Percentiles rank a stretch among this genome's conserved stretches.
These are phyloP conservation scores for Trissolcus basalis DNA, from an alignment of 1,140 invertebrate species.

Conservation along the genomic window DNA sequence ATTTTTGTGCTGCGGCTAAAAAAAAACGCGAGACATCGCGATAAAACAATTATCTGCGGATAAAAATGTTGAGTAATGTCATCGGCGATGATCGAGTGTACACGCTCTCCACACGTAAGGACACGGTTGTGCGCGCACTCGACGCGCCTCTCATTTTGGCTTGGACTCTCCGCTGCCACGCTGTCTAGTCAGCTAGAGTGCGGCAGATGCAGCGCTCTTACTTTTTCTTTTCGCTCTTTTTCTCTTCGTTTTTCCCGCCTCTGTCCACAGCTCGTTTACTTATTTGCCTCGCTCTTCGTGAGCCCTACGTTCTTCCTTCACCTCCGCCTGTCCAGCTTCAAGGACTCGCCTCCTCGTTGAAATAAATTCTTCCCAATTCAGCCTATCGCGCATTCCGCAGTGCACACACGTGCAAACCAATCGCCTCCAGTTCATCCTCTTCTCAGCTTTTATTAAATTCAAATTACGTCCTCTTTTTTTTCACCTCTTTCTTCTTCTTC, in stretches of 20 bases:
- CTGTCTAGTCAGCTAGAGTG: constrained; percentile 68
- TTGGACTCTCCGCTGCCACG: constrained; percentile 67
- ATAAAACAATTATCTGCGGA: constrained; percentile 24
- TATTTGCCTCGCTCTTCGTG: constrained; percentile 34
- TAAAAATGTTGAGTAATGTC: constrained; percentile 45
- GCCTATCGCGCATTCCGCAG: constrained; percentile 35
- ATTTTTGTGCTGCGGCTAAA: constrained; percentile 13
- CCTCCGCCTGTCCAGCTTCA: constrained; percentile 47
- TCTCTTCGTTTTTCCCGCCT: constrained; percentile 26
- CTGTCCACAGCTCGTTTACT: constrained; percentile 25
- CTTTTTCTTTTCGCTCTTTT: constrained; percentile 28
- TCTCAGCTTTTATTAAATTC: constrained; percentile 45
- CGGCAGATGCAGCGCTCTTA: constrained; percentile 51
- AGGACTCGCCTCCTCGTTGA: constrained; percentile 42
- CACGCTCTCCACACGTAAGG: constrained; percentile 23
- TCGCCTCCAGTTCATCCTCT: constrained; percentile 7
- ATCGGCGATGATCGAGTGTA: constrained; percentile 37
- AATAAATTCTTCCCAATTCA: constrained; percentile 60
- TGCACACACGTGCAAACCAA: constrained; percentile 14
- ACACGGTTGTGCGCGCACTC: constrained; percentile 55
- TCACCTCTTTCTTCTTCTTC: not conserved
- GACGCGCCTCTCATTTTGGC: constrained; percentile 64
- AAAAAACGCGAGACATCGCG: constrained; percentile 18
- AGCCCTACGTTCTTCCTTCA: constrained; percentile 30
- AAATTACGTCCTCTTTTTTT: constrained; percentile 25